Conservation (phyloP, 2,113 vertebrate species). For the Mustelus asterias region DNA sequence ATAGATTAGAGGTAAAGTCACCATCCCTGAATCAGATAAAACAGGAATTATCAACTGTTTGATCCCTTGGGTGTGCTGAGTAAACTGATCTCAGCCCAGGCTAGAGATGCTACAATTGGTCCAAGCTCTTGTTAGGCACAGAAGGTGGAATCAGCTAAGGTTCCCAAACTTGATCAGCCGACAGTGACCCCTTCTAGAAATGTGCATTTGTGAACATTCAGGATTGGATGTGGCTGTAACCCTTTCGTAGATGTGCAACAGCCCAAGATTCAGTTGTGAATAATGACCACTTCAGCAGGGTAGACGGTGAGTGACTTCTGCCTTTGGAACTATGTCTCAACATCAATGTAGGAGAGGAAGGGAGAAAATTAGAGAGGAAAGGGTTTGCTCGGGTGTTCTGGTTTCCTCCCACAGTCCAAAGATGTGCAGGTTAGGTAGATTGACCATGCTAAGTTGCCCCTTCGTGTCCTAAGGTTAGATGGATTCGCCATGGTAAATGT, state of each 20-base stretch:
- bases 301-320: neutral
- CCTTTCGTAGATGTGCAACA: neutral
- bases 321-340: neutral
- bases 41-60: conserved; percentile 16
- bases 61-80: neutral
- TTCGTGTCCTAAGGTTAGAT: too few relatives aligned
- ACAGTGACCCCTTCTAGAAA: neutral
- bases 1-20: neutral
- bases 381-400: too few relatives aligned
- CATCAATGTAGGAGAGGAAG: neutral
- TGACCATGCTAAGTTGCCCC: too few relatives aligned
- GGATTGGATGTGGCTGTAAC: neutral
- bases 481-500: too few relatives aligned
- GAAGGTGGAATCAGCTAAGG: neutral
- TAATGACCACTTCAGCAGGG: neutral
- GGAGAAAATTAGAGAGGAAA: neutral
- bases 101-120: neutral
- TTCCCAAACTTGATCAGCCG: neutral
- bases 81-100: neutral
- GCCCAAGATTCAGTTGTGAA: neutral
- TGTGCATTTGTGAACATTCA: neutral
- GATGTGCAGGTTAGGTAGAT: too few relatives aligned
- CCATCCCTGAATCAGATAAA: neutral
- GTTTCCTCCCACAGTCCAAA: too few relatives aligned
- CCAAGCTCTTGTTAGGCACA: neutral